phyloP scores from a whole-genome alignment of 1,140 invertebrate genomes.

The Meloidogyne chitwoodi region DNA sequence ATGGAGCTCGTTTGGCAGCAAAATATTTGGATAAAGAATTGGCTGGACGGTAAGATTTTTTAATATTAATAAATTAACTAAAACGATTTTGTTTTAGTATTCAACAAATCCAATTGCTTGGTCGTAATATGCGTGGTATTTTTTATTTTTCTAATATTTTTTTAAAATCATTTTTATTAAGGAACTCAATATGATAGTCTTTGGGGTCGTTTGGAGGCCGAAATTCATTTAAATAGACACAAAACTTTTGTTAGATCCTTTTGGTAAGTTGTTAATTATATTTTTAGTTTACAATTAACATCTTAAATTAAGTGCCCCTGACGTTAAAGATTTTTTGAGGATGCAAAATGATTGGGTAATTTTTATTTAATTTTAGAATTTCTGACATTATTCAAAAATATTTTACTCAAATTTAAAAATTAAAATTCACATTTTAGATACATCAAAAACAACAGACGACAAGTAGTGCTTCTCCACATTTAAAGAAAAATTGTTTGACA shows the following conservation, averaged over 20 bases:
- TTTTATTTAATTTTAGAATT: too few species aligned
- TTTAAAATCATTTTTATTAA: conserved; percentile 60
- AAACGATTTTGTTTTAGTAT: conserved; percentile 65
- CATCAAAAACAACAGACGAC: background rate
- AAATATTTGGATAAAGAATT: conserved; percentile 81
- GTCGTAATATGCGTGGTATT: conserved; percentile 67
- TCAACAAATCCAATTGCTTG: conserved; percentile 78
- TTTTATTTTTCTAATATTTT: conserved; percentile 71
- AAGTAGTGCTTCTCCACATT: background rate
- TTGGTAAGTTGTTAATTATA: conserved; percentile 62
- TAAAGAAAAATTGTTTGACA: background rate
- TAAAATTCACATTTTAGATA: background rate
- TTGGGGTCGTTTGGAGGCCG: conserved; percentile 79
- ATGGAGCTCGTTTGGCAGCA: conserved; percentile 75
- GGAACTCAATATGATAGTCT: conserved; percentile 75
- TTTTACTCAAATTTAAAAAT: too few species aligned
- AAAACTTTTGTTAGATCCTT: conserved; percentile 50
- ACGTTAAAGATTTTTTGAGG: background rate
- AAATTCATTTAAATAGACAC: conserved; percentile 74
- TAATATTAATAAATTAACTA: conserved; percentile 32
- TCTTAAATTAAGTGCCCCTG: too few species aligned
- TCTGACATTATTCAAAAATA: too few species aligned
- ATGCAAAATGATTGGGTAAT: too few species aligned
- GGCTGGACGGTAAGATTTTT: conserved; percentile 68
- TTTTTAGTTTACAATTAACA: background rate